Conservation (phyloP, 2,888 invertebrate species). For the Coelinius sp. region DNA sequence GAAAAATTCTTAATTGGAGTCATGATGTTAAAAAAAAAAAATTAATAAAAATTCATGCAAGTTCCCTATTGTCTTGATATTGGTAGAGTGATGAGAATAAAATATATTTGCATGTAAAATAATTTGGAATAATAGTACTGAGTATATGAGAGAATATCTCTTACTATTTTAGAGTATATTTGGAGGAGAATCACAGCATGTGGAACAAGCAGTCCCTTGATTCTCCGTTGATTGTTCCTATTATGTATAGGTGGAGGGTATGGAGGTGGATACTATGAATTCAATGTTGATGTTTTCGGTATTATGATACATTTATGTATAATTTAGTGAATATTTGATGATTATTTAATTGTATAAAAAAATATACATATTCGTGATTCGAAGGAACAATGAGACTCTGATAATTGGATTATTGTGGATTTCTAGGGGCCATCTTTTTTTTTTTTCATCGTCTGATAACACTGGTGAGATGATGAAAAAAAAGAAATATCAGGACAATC, state of each 20-base stretch:
- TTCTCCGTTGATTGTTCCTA: conserved; percentile 70
- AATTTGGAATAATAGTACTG: not conserved
- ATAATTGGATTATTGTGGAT: not conserved
- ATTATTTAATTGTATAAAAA: too few species aligned
- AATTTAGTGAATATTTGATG: too few species aligned
- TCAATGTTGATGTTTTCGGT: too few species aligned
- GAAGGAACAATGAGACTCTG: too few species aligned
- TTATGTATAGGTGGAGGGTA: conserved; percentile 65
- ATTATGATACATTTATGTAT: too few species aligned
- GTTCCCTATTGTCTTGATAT: too few species aligned
- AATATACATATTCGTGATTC: too few species aligned
- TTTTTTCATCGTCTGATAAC: too few species aligned
- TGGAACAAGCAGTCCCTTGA: conserved; percentile 70
- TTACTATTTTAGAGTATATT: conserved; percentile 43
- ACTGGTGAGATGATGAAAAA: not conserved
- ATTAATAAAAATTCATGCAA: too few species aligned
- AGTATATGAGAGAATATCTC: not conserved
- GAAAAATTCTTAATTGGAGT: too few species aligned
- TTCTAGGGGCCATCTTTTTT: not conserved
- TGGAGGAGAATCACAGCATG: conserved; percentile 58
- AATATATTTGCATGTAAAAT: conserved; percentile 7
- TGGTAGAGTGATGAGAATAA: not conserved
- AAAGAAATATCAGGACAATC: conserved; percentile 33
- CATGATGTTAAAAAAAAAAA: too few species aligned
- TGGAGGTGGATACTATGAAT: conserved; percentile 20